A percentile compares a stretch with the other conserved stretches of the same genome.
Evolutionary conservation across 2,113 vertebrate genomes (phyloP).

Genomic region (Brienomyrus longianalis): DNA sequence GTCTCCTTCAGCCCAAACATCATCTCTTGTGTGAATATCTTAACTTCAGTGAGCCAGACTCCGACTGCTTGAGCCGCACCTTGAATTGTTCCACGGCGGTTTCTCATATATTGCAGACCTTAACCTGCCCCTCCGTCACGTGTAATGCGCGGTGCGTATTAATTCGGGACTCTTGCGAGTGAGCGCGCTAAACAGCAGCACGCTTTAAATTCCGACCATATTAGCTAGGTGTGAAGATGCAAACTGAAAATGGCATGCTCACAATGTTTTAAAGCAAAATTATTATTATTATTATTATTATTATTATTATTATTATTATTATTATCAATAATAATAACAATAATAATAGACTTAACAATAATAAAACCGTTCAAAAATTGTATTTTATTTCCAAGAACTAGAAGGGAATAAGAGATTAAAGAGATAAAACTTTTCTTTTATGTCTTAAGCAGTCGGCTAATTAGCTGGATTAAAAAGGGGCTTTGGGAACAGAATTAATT

Average conservation of each 20-base stretch:
- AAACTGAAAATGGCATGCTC: neutral
- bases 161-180: slow-evolving; percentile 15
- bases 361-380: neutral
- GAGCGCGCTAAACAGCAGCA: neutral
- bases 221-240: neutral
- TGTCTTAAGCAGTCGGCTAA: slow-evolving; percentile 46
- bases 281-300: neutral
- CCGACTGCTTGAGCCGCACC: slow-evolving; percentile 13
- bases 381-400: slow-evolving; percentile 34
- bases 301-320: neutral
- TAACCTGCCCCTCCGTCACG: slow-evolving; percentile 32
- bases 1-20: neutral
- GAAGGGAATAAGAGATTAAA: slow-evolving; percentile 32
- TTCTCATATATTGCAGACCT: slow-evolving; percentile 28
- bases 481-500: slow-evolving; percentile 57
- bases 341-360: neutral
- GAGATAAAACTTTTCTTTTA: slow-evolving; percentile 42
- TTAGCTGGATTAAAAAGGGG: slow-evolving; percentile 59
- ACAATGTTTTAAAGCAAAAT: slow-evolving; percentile 5
- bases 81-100: slow-evolving; percentile 44
- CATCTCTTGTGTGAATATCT: neutral
- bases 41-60: slow-evolving; percentile 19
- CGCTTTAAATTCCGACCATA: neutral
- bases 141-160: slow-evolving; percentile 27
- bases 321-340: slow-evolving; percentile 13